These are phyloP conservation scores for Struthidea cinerea DNA, from an alignment of 2,113 vertebrate genomes.

Conservation along the genomic window DNA sequence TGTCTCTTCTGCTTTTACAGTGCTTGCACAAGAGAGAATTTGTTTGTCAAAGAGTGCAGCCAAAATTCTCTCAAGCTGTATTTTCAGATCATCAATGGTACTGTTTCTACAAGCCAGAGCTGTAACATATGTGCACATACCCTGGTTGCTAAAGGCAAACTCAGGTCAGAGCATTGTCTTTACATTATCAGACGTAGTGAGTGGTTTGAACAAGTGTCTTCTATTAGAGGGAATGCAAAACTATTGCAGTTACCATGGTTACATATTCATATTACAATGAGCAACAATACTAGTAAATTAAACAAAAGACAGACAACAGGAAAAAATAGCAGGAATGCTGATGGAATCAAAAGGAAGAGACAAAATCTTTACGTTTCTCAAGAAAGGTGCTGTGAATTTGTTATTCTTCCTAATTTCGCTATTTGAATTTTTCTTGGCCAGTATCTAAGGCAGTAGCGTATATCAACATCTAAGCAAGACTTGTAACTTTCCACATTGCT, in stretches of 20 bases:
- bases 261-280: background rate
- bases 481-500: background rate
- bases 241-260: background rate
- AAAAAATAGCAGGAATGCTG: background rate
- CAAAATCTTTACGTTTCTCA: background rate
- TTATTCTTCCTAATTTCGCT: background rate
- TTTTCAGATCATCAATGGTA: background rate
- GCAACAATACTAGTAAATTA: background rate
- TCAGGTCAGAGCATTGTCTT: background rate
- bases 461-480: background rate
- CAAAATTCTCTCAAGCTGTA: background rate
- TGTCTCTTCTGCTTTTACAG: background rate
- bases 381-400: background rate
- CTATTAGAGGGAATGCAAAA: background rate
- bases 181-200: background rate
- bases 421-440: background rate
- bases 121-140: background rate
- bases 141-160: background rate
- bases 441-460: background rate
- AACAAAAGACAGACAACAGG: background rate
- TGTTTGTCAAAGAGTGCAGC: background rate
- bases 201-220: background rate
- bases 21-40: background rate
- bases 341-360: background rate
- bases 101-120: background rate